Evolutionary conservation across 2,797 vertebrate species (phyloP).

Genomic region (Sebastes iracundus): DNA sequence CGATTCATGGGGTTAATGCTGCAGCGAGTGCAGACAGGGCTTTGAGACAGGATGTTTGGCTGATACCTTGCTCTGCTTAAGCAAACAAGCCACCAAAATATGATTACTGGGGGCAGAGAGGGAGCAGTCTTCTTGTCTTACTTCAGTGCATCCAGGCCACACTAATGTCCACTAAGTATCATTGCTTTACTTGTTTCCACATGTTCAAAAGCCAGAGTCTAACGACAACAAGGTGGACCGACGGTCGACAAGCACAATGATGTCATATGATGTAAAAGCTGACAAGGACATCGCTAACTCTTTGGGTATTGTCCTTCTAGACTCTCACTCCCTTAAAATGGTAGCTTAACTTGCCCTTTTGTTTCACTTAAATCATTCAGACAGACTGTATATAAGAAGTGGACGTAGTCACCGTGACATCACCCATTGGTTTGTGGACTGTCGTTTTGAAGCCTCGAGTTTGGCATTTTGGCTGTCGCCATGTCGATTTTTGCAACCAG

Average conservation of each 20-base stretch:
- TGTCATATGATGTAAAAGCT: not conserved
- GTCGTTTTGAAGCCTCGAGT: too few species aligned
- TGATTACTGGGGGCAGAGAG: conserved; percentile 79
- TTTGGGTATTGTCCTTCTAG: not conserved
- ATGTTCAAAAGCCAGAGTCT: conserved; percentile 45
- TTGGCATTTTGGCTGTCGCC: accelerated
- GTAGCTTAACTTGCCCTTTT: not conserved
- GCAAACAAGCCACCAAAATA: conserved; percentile 88
- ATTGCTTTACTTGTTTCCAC: conserved; percentile 58
- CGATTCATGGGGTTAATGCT: conserved; percentile 81
- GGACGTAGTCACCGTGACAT: too few species aligned
- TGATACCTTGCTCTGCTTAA: conserved; percentile 86
- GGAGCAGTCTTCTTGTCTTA: conserved; percentile 63
- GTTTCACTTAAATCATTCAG: too few species aligned
- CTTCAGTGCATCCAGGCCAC: conserved; percentile 53
- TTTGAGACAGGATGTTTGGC: conserved; percentile 89
- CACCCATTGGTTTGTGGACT: too few species aligned
- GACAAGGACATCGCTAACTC: not conserved
- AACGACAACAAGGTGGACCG: conserved; percentile 40
- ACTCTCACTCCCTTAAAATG: not conserved
- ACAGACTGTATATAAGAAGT: too few species aligned
- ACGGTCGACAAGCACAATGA: conserved; percentile 26
- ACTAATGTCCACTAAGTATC: conserved; percentile 65
- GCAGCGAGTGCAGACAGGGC: conserved; percentile 77
- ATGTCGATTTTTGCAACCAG: too few species aligned